Evolutionary conservation across 2,797 vertebrate genomes (phyloP), one percentile per base, ranked within the genome.

Genomic region (Ctenopoma kingsleyae): DNA sequence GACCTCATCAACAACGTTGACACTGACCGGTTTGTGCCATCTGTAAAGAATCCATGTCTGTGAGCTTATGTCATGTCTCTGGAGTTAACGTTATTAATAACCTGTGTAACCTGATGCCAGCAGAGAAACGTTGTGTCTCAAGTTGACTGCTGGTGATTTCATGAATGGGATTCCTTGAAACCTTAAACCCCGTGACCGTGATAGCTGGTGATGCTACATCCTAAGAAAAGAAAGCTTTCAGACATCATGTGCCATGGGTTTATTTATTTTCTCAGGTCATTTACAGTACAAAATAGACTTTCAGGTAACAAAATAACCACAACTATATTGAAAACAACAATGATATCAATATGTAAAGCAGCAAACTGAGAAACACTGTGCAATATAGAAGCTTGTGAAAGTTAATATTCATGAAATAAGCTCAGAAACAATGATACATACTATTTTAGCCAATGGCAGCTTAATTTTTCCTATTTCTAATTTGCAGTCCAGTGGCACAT

Each of bases 251-350:
- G 78, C 71, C 47, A 58, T 38, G 63, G 67, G 41, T 83, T 89
- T 89, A 83, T 93, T 93, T 93, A 92, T 92, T 93, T 91, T 81
- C 56, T 88, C 60, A 81, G 87, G 86, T 92, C 87, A 87, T 89
- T 83, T 88, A 84, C 84, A 73, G 84, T 94, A 89, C 92, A 93
- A 93, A 93, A 93, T 92, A 91, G 87, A 92, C 84, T 78, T 91
- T 80, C 87, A 77, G 64, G 83, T 92, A 91, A 92, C 89, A 93
- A 94, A 92, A 93, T 91, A 92, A 85, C 86, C 88, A 92, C 83
- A 54, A 82, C 65, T 86, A 87, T 83, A 85, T 78, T 76, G 51
- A 80, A 84, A 89, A 87, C 84, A 84, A 78, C 85, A 81, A 76
- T 40, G 53, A 74, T 46, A 84, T 78, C 49, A 53, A 87, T 68